These are phyloP conservation scores for Formicarius rufipectus DNA, from an alignment of 2,113 vertebrate species.

Conservation along the genomic window DNA sequence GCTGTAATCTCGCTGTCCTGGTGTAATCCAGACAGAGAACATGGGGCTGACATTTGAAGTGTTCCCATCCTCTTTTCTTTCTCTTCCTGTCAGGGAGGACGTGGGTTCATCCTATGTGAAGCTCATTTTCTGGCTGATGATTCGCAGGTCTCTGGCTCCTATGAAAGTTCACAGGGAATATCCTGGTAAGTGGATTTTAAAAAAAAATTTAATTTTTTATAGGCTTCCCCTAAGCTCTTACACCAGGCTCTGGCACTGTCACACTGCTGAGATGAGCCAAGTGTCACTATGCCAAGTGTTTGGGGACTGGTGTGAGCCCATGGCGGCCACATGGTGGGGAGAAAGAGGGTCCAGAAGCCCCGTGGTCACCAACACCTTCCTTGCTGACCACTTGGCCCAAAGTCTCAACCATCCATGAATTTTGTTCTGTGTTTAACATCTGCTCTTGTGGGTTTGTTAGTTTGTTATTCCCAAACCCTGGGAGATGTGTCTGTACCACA, in stretches of 20 bases:
- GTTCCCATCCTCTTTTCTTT: neutral
- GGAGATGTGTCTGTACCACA: neutral
- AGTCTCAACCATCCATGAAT: accelerated
- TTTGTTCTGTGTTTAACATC: neutral
- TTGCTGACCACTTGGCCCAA: accelerated
- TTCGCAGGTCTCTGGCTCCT: accelerated
- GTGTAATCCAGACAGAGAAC: neutral
- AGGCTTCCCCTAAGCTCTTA: neutral
- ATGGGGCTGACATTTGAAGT: accelerated
- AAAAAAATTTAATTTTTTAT: neutral
- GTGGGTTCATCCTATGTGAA: accelerated
- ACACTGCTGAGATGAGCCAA: accelerated
- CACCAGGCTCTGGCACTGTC: accelerated
- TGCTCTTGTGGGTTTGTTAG: neutral
- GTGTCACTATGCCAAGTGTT: neutral
- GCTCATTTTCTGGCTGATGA: accelerated
- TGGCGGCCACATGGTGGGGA: accelerated
- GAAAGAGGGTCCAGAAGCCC: neutral
- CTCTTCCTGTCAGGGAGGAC: neutral
- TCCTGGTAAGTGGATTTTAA: neutral
- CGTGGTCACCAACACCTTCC: neutral
- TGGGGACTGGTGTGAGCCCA: neutral
- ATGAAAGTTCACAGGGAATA: neutral
- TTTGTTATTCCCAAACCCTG: accelerated
- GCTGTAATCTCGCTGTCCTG: neutral